A percentile compares a stretch with the other conserved stretches of the same genome.
These are phyloP conservation scores for Daphoenositta chrysoptera DNA, from an alignment of 2,113 vertebrate genomes.

Conservation along the genomic window DNA sequence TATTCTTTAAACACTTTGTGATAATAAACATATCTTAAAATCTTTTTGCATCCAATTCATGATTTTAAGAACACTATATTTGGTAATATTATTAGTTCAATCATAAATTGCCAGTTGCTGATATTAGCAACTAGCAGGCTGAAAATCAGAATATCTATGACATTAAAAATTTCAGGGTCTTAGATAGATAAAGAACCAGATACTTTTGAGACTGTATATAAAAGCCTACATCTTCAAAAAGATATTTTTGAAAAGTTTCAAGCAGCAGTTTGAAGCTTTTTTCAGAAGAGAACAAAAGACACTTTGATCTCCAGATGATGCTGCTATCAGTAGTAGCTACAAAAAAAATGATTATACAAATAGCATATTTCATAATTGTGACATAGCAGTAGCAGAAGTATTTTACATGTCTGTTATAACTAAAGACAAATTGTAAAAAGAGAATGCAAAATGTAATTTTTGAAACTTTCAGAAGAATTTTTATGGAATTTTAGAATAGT, in stretches of 20 bases:
- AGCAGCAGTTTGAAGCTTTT: conserved; percentile 23
- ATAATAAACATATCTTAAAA: background rate
- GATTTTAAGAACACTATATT: background rate
- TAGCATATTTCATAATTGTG: conserved; percentile 29
- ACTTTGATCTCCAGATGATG: conserved; percentile 50
- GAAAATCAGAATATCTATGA: background rate
- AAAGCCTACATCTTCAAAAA: conserved; percentile 19
- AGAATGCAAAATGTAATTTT: conserved; percentile 2
- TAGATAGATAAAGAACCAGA: background rate
- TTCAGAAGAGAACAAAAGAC: conserved; percentile 41
- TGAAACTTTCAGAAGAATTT: conserved; percentile 8
- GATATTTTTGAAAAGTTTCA: conserved; percentile 21
- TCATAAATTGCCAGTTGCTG: background rate
- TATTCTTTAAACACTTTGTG: background rate
- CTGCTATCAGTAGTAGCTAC: conserved; percentile 28
- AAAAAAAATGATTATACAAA: conserved; percentile 55
- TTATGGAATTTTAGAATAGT: background rate
- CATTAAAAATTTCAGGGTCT: background rate
- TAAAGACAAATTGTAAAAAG: conserved; percentile 25
- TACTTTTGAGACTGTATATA: conserved; percentile 3
- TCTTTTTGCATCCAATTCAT: background rate
- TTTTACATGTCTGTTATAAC: conserved; percentile 14
- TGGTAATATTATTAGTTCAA: background rate
- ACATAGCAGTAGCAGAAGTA: conserved; percentile 2
- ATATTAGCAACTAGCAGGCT: background rate